phyloP scores from a whole-genome alignment of 2,113 vertebrate genomes.

The Tiliqua scincoides region DNA sequence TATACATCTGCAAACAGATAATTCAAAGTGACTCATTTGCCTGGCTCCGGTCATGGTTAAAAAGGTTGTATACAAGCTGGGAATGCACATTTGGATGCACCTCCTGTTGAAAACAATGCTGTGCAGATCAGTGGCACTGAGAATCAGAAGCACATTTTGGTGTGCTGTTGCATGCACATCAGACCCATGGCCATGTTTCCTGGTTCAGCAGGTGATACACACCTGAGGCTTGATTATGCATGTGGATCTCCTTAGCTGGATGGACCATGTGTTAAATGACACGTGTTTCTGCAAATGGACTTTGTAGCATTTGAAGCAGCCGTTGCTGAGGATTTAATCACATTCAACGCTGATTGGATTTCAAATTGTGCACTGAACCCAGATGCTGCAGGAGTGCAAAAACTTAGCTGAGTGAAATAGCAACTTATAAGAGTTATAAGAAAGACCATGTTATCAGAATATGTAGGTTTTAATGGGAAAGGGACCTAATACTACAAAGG shows the following conservation, averaged over 20 bases:
- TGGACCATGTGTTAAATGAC: neutral
- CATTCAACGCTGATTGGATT: neutral
- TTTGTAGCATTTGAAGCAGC: neutral
- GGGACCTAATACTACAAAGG: neutral
- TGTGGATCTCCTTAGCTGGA: neutral
- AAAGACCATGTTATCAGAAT: neutral
- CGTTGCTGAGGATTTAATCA: too few species aligned
- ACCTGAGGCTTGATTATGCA: neutral
- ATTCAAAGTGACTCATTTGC: neutral
- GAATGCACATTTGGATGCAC: neutral
- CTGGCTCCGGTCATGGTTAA: constrained; percentile 4
- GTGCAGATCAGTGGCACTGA: neutral
- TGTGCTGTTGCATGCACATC: neutral
- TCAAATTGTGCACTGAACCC: neutral
- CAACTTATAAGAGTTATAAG: neutral
- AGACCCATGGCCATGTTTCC: neutral
- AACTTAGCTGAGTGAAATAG: neutral
- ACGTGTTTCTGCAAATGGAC: neutral
- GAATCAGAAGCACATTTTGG: neutral
- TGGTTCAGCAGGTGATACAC: neutral
- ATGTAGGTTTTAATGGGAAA: neutral
- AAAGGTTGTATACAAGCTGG: neutral
- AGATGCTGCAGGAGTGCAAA: too few species aligned
- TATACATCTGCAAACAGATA: neutral
- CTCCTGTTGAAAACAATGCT: neutral